phyloP scores from a whole-genome alignment of 2,113 vertebrate genomes.

The Meles meles region DNA sequence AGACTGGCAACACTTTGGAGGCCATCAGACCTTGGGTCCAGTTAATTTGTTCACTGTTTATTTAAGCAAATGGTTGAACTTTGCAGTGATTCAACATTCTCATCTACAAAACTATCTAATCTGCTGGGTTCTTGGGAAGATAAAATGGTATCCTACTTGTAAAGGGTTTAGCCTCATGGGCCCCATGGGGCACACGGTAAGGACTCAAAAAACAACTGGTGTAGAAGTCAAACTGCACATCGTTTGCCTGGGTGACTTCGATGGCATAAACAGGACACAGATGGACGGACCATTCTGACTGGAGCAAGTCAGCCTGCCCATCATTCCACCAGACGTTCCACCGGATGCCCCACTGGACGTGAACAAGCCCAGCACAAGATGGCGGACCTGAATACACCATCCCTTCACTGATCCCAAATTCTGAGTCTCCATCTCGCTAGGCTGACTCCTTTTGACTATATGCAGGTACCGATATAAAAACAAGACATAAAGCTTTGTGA shows the following conservation, averaged over 20 bases:
- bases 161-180: not conserved
- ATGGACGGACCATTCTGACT: not conserved
- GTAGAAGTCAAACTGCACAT: not conserved
- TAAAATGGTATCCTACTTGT: not conserved
- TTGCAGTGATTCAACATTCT: not conserved
- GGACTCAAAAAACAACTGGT: fast-evolving
- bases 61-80: not conserved
- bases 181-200: not conserved
- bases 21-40: not conserved
- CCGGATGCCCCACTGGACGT: too few species aligned
- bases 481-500: not conserved
- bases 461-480: too few species aligned
- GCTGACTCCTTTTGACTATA: not conserved
- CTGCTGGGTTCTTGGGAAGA: not conserved
- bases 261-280: fast-evolving
- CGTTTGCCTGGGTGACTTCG: not conserved
- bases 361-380: fast-evolving
- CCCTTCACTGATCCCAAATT: not conserved
- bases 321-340: fast-evolving
- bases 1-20: not conserved
- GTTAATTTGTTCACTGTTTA: not conserved
- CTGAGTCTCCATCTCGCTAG: not conserved
- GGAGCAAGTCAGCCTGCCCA: fast-evolving
- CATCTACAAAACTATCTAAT: not conserved
- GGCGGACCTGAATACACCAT: fast-evolving